Conservation (phyloP, 2,113 vertebrate genomes). For the Megaceryle maxima region DNA sequence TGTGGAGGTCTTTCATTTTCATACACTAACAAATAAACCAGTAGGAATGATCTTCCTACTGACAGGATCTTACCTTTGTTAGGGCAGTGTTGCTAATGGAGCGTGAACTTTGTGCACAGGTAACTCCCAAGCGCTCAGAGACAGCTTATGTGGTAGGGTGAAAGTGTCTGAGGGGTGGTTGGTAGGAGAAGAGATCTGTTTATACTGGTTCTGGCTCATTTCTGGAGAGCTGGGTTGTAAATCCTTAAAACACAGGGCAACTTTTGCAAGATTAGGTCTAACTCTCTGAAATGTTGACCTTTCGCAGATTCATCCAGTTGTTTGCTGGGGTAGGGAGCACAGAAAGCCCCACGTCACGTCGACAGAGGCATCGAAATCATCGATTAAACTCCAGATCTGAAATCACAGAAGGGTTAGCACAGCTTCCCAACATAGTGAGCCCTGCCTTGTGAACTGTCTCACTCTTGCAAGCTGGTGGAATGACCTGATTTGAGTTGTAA, state of each 20-base stretch:
- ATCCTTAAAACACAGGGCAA: background rate
- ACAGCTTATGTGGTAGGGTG: background rate
- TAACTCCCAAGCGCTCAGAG: background rate
- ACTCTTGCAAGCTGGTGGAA: background rate
- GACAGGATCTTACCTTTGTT: background rate
- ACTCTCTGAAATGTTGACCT: background rate
- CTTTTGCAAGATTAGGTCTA: background rate
- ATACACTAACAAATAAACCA: background rate
- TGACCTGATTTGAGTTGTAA: too few relatives aligned
- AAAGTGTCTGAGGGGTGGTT: too few relatives aligned
- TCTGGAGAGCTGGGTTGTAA: background rate
- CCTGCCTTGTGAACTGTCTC: background rate
- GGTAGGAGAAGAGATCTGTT: background rate
- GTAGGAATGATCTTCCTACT: background rate
- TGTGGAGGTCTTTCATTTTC: background rate
- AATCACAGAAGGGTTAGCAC: background rate
- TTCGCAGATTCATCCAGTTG: background rate
- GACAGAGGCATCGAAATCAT: background rate
- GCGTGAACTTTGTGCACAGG: too few relatives aligned
- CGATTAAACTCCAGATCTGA: background rate
- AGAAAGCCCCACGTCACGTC: background rate
- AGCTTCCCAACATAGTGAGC: fast-evolving
- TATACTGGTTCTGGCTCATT: background rate
- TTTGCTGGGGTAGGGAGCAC: background rate
- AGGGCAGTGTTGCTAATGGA: background rate